Conservation (phyloP, 2,888 invertebrate species). For the Abrostola triplasia region DNA sequence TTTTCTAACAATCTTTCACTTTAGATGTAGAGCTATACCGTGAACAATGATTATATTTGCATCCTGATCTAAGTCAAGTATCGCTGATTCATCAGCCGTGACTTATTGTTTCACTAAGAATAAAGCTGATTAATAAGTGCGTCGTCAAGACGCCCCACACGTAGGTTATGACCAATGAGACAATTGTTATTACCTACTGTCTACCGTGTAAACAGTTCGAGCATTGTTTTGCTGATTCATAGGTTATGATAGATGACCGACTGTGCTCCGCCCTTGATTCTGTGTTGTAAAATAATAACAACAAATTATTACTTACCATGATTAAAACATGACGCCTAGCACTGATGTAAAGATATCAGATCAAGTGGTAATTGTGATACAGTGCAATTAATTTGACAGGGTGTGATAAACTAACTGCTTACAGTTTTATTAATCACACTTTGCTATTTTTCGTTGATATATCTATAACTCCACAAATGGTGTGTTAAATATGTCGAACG, state of each 20-base stretch:
- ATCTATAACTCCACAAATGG: conserved; percentile 17
- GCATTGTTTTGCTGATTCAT: conserved; percentile 71
- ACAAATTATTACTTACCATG: conserved; percentile 69
- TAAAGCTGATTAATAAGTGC: conserved; percentile 55
- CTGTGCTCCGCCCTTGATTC: conserved; percentile 67
- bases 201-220: conserved; percentile 55
- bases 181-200: conserved; percentile 59
- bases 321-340: conserved; percentile 62
- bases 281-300: conserved; percentile 72
- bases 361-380: conserved; percentile 55
- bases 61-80: conserved; percentile 27
- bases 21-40: conserved; percentile 20
- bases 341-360: conserved; percentile 52
- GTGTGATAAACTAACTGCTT: conserved; percentile 19
- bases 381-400: conserved; percentile 45
- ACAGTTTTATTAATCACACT: conserved; percentile 46
- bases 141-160: conserved; percentile 62
- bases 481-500: conserved; percentile 19
- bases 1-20: conserved; percentile 49
- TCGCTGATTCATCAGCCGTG: conserved; percentile 59
- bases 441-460: conserved; percentile 30
- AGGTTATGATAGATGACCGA: conserved; percentile 71
- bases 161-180: conserved; percentile 63
- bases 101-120: conserved; percentile 61
- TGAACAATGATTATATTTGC: conserved; percentile 28